A percentile compares a stretch with the other conserved stretches of the same genome.
These are phyloP conservation scores for Echiichthys vipera DNA, from an alignment of 2,797 vertebrate genomes.

Conservation along the genomic window DNA sequence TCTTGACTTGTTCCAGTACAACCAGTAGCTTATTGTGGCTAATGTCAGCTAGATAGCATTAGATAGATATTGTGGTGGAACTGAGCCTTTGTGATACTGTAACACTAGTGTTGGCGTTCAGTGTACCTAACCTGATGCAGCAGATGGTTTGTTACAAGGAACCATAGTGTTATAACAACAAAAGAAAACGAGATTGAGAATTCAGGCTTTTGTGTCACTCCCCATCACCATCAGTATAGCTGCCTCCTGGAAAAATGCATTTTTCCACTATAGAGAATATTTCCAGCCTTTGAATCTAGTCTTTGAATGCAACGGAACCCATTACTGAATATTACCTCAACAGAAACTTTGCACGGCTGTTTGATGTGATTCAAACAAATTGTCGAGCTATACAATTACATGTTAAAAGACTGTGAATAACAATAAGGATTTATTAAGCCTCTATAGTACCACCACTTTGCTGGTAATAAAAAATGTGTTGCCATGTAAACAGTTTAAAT, in stretches of 20 bases:
- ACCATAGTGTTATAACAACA: neutral
- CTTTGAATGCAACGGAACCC: slow-evolving; percentile 5
- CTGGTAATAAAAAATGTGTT: slow-evolving; percentile 5
- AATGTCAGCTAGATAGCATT: neutral
- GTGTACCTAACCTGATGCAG: too few relatives aligned
- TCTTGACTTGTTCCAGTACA: too few relatives aligned
- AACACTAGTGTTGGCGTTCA: neutral
- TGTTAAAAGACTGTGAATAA: slow-evolving; percentile 8
- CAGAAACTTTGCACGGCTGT: neutral
- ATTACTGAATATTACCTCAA: slow-evolving; percentile 5
- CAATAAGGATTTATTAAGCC: slow-evolving; percentile 11
- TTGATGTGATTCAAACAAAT: slow-evolving; percentile 25
- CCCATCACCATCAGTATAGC: neutral
- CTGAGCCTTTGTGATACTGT: neutral
- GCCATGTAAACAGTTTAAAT: slow-evolving; percentile 26
- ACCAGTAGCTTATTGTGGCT: neutral
- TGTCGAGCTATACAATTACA: neutral
- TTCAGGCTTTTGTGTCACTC: neutral
- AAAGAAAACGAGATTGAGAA: slow-evolving; percentile 12
- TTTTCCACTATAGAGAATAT: neutral
- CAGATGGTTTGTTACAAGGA: too few relatives aligned
- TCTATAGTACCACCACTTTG: slow-evolving; percentile 13
- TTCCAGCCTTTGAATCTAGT: slow-evolving; percentile 3
- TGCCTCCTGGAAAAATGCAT: neutral
- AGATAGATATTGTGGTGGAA: neutral